Percentiles rank a stretch among this genome's conserved stretches.
phyloP scores from a whole-genome alignment of 2,113 vertebrate species.

The Dasyprocta punctata region DNA sequence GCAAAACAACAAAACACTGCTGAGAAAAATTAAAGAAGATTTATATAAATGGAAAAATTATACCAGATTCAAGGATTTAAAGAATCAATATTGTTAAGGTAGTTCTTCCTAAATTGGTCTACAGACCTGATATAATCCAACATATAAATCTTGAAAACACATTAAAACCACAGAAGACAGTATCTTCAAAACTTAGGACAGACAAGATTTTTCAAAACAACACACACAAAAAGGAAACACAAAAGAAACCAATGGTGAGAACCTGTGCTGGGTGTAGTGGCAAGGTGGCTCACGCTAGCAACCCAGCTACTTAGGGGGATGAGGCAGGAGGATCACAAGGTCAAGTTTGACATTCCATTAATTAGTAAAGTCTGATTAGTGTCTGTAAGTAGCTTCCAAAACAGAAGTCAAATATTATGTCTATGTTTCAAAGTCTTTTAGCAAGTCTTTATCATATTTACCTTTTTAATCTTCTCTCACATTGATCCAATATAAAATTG shows the following conservation, averaged over 20 bases:
- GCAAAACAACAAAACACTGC: not conserved
- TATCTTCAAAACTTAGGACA: not conserved
- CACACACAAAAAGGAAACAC: not conserved
- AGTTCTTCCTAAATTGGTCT: not conserved
- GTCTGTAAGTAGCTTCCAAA: not conserved
- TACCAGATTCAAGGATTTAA: not conserved
- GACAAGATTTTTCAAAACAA: constrained; percentile 1
- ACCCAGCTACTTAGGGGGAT: not conserved
- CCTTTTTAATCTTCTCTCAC: not conserved
- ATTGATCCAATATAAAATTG: not conserved
- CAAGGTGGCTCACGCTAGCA: not conserved
- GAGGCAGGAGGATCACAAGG: too few species aligned
- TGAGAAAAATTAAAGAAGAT: not conserved
- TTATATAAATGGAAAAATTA: not conserved
- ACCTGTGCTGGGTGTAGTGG: not conserved
- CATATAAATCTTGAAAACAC: not conserved
- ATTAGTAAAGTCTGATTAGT: not conserved
- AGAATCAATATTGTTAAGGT: not conserved
- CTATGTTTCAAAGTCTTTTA: not conserved
- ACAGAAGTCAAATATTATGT: not conserved
- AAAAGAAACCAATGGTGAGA: not conserved
- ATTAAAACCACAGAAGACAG: not conserved
- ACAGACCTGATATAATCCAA: not conserved
- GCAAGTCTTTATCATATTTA: not conserved
- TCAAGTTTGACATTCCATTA: not conserved